Evolutionary conservation across 2,888 invertebrate genomes (phyloP).

Genomic region (Leptopterna dolabrata): DNA sequence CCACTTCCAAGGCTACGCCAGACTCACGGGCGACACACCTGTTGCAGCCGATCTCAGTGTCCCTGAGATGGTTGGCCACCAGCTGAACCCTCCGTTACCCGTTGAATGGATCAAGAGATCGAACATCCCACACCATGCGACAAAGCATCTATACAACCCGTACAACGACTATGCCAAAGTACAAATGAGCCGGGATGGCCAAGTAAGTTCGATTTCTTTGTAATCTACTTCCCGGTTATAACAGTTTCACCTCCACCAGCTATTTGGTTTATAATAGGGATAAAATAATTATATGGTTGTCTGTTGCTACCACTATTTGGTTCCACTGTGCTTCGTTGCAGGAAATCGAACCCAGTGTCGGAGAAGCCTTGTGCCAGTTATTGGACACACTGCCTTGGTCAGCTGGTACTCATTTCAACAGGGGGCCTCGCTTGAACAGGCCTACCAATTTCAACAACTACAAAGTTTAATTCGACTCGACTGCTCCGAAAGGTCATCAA

Average conservation of each 20-base stretch:
- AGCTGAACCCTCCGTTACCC: conserved; percentile 65
- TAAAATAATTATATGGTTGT: not conserved
- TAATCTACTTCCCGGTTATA: too few relatives aligned
- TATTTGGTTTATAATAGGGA: not conserved
- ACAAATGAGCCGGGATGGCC: conserved; percentile 72
- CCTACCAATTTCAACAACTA: conserved; percentile 41
- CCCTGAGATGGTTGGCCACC: conserved; percentile 66
- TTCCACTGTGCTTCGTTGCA: conserved; percentile 59
- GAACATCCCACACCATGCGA: conserved; percentile 68
- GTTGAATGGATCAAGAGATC: conserved; percentile 69
- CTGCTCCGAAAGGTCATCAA: not conserved
- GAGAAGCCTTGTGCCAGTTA: conserved; percentile 67
- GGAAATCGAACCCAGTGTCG: conserved; percentile 69
- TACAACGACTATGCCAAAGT: conserved; percentile 72
- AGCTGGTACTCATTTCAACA: not conserved
- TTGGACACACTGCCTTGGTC: conserved; percentile 66
- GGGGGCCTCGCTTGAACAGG: conserved; percentile 35
- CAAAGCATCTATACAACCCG: conserved; percentile 71
- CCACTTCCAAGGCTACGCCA: conserved; percentile 69
- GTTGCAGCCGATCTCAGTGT: conserved; percentile 65
- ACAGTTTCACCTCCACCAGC: not conserved
- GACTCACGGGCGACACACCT: conserved; percentile 62
- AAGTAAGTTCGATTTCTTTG: conserved; percentile 67
- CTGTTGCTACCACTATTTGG: not conserved
- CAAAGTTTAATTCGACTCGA: not conserved